A percentile compares a stretch with the other conserved stretches of the same genome.
Evolutionary conservation across 1,140 invertebrate genomes (phyloP).

Genomic region (Orussus abietinus): DNA sequence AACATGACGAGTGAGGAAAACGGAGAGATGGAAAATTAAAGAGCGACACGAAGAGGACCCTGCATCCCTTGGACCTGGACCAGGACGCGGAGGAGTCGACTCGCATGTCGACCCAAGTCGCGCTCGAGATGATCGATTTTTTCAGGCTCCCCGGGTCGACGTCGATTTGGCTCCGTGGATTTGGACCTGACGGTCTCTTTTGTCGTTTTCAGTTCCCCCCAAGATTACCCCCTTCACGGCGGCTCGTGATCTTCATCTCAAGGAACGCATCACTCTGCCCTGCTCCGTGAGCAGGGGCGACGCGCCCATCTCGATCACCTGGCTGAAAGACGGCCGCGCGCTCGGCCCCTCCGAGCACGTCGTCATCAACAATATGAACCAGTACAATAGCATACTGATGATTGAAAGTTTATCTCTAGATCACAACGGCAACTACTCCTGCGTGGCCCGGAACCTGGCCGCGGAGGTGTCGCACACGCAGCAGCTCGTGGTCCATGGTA

Average conservation of each 20-base stretch:
- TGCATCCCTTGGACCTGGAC: too few relatives aligned
- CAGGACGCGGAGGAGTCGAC: too few relatives aligned
- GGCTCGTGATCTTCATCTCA: slow-evolving; percentile 69
- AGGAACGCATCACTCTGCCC: slow-evolving; percentile 70
- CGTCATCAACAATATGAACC: slow-evolving; percentile 68
- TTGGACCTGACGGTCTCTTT: too few relatives aligned
- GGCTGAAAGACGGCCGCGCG: slow-evolving; percentile 70
- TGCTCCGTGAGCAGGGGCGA: slow-evolving; percentile 78
- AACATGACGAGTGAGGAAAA: background rate
- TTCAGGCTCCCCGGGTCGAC: too few relatives aligned
- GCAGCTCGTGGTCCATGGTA: slow-evolving; percentile 77
- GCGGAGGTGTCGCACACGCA: slow-evolving; percentile 71
- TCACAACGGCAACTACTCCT: slow-evolving; percentile 75
- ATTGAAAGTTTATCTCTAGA: slow-evolving; percentile 73
- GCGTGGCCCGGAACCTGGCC: slow-evolving; percentile 68
- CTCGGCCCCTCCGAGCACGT: slow-evolving; percentile 62
- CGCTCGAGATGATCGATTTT: too few relatives aligned
- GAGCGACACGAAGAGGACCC: too few relatives aligned
- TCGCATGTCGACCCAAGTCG: too few relatives aligned
- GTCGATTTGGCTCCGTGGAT: too few relatives aligned
- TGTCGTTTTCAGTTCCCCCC: slow-evolving; percentile 77
- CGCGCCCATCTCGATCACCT: slow-evolving; percentile 69
- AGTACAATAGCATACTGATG: slow-evolving; percentile 74
- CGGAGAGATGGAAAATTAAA: background rate
- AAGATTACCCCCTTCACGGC: slow-evolving; percentile 75